Conservation (phyloP, 2,797 vertebrate genomes). For the Lepus oiostolus region DNA sequence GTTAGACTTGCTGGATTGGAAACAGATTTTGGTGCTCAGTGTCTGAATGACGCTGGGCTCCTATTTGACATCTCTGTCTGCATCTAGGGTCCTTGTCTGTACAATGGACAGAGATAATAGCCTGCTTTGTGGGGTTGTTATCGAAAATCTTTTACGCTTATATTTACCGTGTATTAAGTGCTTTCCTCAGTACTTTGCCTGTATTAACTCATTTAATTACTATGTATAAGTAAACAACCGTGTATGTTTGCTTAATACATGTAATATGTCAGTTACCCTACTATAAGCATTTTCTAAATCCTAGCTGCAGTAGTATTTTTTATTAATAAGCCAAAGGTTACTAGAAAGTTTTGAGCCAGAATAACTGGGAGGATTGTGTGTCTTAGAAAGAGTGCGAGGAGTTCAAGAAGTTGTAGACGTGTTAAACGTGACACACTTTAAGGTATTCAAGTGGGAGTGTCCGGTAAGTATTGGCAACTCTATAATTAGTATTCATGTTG, state of each 20-base stretch:
- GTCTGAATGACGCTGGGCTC: background rate
- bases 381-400: background rate
- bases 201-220: background rate
- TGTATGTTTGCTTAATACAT: background rate
- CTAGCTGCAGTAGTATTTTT: background rate
- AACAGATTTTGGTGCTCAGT: background rate
- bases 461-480: background rate
- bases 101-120: background rate
- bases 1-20: background rate
- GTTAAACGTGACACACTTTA: background rate
- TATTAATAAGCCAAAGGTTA: background rate
- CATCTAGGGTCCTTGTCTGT: background rate
- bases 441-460: background rate
- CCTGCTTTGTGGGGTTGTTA: background rate
- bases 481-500: background rate
- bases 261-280: background rate
- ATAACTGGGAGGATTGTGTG: background rate
- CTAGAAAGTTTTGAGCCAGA: background rate
- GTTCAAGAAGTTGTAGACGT: background rate
- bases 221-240: background rate
- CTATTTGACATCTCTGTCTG: background rate
- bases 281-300: background rate
- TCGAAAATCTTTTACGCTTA: background rate
- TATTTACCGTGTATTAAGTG: background rate
- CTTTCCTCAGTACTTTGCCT: background rate